phyloP scores from a whole-genome alignment of 53 echinoderm and acorn worm species.

The Henricia sp. region DNA sequence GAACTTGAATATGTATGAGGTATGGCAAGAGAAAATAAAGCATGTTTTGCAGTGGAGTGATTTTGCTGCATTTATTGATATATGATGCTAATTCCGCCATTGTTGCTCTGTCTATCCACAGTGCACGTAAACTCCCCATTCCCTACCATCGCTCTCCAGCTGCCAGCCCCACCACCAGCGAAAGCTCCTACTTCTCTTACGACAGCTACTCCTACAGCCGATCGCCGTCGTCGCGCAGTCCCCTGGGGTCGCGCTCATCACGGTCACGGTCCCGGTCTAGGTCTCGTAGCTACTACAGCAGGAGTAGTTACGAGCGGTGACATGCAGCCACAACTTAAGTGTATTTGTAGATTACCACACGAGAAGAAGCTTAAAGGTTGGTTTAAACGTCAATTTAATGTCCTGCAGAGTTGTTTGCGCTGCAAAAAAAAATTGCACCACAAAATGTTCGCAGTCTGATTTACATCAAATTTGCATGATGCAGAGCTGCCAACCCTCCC shows the following conservation, averaged over 20 bases:
- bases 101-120: constrained; percentile 41
- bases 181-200: constrained; percentile 69
- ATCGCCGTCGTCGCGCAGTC: constrained; percentile 35
- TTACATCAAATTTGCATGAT: no score
- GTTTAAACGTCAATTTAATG: no score
- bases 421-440: no score
- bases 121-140: constrained; percentile 94
- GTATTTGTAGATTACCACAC: background rate
- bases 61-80: background rate
- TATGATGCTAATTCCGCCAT: background rate
- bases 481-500: no score
- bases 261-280: constrained; percentile 58
- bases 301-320: constrained; percentile 72
- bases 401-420: no score
- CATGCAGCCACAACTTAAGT: background rate
- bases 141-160: constrained; percentile 83
- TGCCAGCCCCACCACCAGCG: constrained; percentile 58
- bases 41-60: no score
- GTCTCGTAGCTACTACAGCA: constrained; percentile 50
- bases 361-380: background rate
- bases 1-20: no score
- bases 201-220: constrained; percentile 60
- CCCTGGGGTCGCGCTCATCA: constrained; percentile 33
- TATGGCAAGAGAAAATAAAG: no score
- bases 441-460: no score